Base-by-base conservation (phyloP, 2,888 invertebrate species). In the Dryomyza anilis region DNA sequence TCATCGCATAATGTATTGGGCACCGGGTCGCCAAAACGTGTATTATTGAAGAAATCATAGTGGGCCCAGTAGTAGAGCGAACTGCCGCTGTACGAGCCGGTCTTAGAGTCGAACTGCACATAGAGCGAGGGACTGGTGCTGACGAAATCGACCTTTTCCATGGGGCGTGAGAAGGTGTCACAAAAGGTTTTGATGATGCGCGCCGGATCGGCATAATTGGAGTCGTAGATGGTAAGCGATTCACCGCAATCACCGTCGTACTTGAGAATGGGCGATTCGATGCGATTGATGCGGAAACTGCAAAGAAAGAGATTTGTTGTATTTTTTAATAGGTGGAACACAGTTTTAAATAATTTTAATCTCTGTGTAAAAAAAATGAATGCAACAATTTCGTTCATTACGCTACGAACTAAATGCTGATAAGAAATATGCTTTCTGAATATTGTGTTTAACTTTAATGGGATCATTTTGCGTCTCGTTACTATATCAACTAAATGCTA, bases 51-150 rank as follows among this genome's bases (percentile, higher is more conserved):
- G 85, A 95, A 95, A 78, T 95, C 95, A 77, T 95, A 95, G 79
- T 95, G 95, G 0, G 95, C 95, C 95, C 95, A 95, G 80, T 95
- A 95, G 83, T 95, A 95, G 14, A 96, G 85, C 0, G 95, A 95
- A n/a, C 94, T 94, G 87, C 95, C 95, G 67, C 94, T 94, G 74
- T 95, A 95, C 71, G 94, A 94, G 23, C 96, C 95, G 1, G 95
- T 94, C 80, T 94, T 94, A 83, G 95, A 95, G 76, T 95, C 94
- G 79, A 95, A 95, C 69, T 94, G 86, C 0, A 95, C 94, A 76
- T 92, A 95, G 74, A 95, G 87, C 0, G 95, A 90, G 71, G 92
- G 93, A 7, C 93, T 92, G 0, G 92, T 93, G 0, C 95, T 95
- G 0, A 95, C 93, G 72, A 95, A 95, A 80, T 95, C 95, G 74